Conservation (phyloP, 2,888 invertebrate species). For the Phymatocera aterrima region DNA sequence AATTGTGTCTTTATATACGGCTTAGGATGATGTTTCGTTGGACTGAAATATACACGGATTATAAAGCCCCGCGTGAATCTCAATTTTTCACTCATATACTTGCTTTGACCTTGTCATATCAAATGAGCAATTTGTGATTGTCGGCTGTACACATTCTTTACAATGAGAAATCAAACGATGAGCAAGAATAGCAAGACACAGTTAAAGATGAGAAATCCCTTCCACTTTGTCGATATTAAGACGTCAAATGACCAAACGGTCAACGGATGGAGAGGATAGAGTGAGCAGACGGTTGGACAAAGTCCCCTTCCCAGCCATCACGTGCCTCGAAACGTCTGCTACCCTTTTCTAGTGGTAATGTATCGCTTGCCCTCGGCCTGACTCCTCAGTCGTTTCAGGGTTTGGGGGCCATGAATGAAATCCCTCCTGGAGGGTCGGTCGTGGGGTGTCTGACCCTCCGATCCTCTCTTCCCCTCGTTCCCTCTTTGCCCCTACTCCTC, state of each 20-base stretch:
- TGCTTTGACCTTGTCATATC: neutral
- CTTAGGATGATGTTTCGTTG: slow-evolving; percentile 21
- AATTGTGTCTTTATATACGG: slow-evolving; percentile 29
- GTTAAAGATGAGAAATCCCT: neutral
- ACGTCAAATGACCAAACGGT: slow-evolving; percentile 71
- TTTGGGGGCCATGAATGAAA: slow-evolving; percentile 70
- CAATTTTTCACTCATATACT: neutral
- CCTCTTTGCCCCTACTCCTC: slow-evolving; percentile 46
- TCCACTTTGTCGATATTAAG: slow-evolving; percentile 63
- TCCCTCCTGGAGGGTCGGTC: slow-evolving; percentile 71
- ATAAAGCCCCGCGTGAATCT: slow-evolving; percentile 31
- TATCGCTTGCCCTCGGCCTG: slow-evolving; percentile 66
- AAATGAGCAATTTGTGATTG: neutral
- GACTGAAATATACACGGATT: slow-evolving; percentile 26
- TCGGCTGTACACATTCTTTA: neutral
- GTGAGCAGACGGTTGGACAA: slow-evolving; percentile 51
- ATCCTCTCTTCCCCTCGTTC: slow-evolving; percentile 48
- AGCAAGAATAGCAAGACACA: neutral
- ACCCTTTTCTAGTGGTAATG: slow-evolving; percentile 69
- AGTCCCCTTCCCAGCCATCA: slow-evolving; percentile 66
- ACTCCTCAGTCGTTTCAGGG: slow-evolving; percentile 55
- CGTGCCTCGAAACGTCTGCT: slow-evolving; percentile 59
- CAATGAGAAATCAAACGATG: neutral
- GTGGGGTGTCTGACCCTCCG: slow-evolving; percentile 71
- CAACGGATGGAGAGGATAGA: slow-evolving; percentile 30